Conservation (phyloP, 2,888 invertebrate genomes). For the Ditylenchus weischeri region DNA sequence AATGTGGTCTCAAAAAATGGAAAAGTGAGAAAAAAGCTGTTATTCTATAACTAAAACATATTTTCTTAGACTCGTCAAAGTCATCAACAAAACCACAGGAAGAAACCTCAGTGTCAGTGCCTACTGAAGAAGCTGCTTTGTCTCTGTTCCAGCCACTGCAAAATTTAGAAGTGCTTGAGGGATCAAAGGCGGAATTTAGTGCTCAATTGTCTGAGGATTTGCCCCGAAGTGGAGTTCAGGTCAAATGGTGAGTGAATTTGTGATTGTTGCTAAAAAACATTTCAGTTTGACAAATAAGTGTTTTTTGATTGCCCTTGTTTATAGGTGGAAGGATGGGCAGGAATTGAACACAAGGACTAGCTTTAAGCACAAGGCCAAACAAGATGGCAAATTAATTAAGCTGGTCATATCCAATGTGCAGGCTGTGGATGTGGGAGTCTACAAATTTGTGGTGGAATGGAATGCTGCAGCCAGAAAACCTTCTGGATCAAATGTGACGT, state of each 20-base stretch:
- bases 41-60: no score
- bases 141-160: background rate
- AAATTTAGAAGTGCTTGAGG: background rate
- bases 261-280: background rate
- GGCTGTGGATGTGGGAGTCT: background rate
- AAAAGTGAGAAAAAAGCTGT: no score
- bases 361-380: constrained; percentile 15
- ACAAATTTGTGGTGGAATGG: constrained; percentile 7
- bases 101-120: background rate
- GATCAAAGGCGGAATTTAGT: background rate
- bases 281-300: background rate
- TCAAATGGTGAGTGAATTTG: constrained; percentile 7
- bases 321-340: constrained; percentile 24
- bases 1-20: no score
- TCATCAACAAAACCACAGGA: no score
- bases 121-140: background rate
- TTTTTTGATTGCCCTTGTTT: background rate
- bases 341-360: constrained; percentile 23
- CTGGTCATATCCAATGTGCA: constrained; percentile 3
- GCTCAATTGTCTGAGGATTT: background rate
- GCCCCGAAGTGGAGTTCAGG: background rate
- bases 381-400: background rate
- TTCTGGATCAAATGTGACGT: no score
- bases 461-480: no score
- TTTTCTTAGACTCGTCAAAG: no score